phyloP scores from a whole-genome alignment of 2,113 vertebrate species.

The Brachyhypopomus gauderio region DNA sequence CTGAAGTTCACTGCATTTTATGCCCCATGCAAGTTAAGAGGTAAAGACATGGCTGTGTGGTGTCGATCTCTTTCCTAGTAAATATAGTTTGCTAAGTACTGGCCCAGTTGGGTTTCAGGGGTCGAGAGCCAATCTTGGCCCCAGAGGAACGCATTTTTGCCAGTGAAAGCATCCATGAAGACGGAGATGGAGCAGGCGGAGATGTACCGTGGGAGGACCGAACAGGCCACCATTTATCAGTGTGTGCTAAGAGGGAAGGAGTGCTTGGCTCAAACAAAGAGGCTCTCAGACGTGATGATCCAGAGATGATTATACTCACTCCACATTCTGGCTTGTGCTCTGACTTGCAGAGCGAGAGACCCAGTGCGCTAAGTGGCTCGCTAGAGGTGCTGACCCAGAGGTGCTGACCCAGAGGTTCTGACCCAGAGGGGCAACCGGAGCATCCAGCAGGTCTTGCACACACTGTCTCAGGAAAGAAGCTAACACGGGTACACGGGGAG shows the following conservation, averaged over 20 bases:
- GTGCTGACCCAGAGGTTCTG: no score
- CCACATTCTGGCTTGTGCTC: neutral
- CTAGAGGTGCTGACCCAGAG: no score
- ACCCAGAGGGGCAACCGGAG: no score
- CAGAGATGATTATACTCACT: slow-evolving; percentile 15
- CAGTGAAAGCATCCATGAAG: slow-evolving; percentile 40
- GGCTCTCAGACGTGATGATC: slow-evolving; percentile 26
- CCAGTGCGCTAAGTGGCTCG: slow-evolving; percentile 2
- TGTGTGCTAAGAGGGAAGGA: neutral
- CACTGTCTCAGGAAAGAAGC: neutral
- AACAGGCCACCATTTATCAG: neutral
- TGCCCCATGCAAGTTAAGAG: slow-evolving; percentile 4
- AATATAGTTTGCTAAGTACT: slow-evolving; percentile 4
- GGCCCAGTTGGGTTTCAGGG: slow-evolving; percentile 17
- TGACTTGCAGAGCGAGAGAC: slow-evolving; percentile 23
- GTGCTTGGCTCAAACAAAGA: slow-evolving; percentile 20
- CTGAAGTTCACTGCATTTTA: neutral
- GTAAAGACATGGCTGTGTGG: slow-evolving; percentile 19
- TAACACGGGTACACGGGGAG: slow-evolving; percentile 38
- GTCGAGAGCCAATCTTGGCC: neutral
- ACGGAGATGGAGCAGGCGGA: neutral
- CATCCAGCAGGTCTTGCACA: slow-evolving; percentile 10
- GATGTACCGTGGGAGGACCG: neutral
- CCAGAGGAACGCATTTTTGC: slow-evolving; percentile 12
- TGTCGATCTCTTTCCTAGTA: slow-evolving; percentile 22